Base-by-base conservation (phyloP, 2,113 vertebrate genomes). In the Eubucco bourcierii region DNA sequence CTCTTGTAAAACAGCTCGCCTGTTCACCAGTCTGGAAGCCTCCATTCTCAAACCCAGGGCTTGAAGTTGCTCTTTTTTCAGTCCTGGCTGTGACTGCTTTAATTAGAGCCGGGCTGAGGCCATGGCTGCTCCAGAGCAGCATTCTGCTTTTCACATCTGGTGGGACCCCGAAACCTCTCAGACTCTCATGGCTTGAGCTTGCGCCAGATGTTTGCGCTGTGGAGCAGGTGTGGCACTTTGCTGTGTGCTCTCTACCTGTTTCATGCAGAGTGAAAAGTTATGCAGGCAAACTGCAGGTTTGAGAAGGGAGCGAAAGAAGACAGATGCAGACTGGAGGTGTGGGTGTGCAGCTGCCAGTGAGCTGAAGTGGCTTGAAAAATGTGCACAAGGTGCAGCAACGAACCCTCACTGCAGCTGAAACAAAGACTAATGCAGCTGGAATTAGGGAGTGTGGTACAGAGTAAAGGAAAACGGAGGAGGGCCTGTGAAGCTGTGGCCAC, bases 181-280 rank as follows among this genome's bases (percentile, higher is more conserved):
- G 80, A 88, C 96, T 95, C 79, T 95, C 97, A 86, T 96, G 97
- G 97, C 95, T 85, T 97, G 97, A 98, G 98, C 97, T 97, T 97
- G 90, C 94, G 84, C 95, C 94, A 88, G 94, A 88, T 96, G 96
- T 97, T 97, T 95, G 91, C 75, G 97, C 74, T 88, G 81, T 97
- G 95, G 96, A 95, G 47, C 81, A 94, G 96, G 90, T 58, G 3
- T 77, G 94, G 94, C 56, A 18, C 92, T 97, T 95, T 96, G 47
- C 91, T 95, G 10, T 92, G 81, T 88, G 73, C 80, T 97, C 96
- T 90, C 94, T 98, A 98, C 97, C 97, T 98, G 93, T 96, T 94
- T 97, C 93, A 71, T 92, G 91, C 86, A 94, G 90, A 90, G 97
- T 97, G 97, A 98, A 97, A 98, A 98, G 95, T 98, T 98, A 98